Evolutionary conservation across 2,113 vertebrate species (phyloP), one percentile per base, ranked within the genome.

Genomic region (Calidris pygmaea): DNA sequence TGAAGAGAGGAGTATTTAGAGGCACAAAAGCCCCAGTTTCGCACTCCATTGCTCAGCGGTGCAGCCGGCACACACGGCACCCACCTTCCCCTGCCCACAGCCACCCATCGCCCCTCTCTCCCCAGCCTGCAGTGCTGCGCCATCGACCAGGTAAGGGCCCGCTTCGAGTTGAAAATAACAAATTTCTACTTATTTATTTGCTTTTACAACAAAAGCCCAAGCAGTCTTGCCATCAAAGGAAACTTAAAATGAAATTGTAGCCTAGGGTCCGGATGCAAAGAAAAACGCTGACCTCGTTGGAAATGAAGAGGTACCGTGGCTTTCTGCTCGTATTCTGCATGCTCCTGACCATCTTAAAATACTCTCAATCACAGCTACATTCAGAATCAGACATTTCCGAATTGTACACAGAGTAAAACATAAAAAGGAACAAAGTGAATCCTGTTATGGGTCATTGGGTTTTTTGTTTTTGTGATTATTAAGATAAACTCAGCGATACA

Each of bases 51-150:
- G 35, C 45, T 32, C 59, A 30, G 17, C 39, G 45, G 10, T 2
- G 1, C 30, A 73, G 20, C 6, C 1, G 4, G 26, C 2, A 1
- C 0, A 0, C 4, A 2, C 15, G 58, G 6, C 32, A 34, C 43
- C 22, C 35, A 21, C 48, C 43, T 30, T 11, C 26, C 48, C 34
- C 56, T n/a, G 35, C 29, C 62, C 71, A 63, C 32, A 43, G 17
- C 2, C 29, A 34, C 58, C 29, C 14, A 10, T 21, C 4, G 2
- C 10, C 14, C 11, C 32, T 34, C 6, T 3, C 14, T 34, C 32
- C 39, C 53, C 41, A 39, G 24, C 23, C 67, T 45, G n/a, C 35
- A 14, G 26, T 10, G 21, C 0, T 30, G 21, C 52, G 15, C 13
- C 34, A 16, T 9, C 11, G 2, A 30, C 5, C 39, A 50, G 15